Base-by-base conservation (phyloP, 1,140 invertebrate species). In the Pentalonia nigronervosa region DNA sequence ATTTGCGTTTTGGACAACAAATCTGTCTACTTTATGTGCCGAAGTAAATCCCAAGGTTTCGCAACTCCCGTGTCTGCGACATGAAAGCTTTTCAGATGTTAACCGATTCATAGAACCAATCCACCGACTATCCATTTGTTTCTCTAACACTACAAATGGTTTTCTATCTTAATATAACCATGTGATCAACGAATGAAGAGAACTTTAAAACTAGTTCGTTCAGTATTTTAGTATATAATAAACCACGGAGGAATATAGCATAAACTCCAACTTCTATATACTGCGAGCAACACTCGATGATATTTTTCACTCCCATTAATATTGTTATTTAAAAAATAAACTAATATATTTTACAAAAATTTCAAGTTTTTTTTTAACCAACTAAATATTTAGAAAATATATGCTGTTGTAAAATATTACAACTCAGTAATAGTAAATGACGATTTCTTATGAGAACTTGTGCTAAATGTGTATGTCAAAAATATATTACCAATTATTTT, bases 1-100 rank as follows among this genome's bases (percentile, higher is more conserved):
- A 92, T 92, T 89, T 92, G n/a, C 76, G 76, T 92, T 83, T 83
- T 50, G 76, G 91, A 83, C 76, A 17, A 8, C n/a, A 34, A 83
- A 50, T 48, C 76, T 92, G 76, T 45, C 67, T 83, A 92, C n/a
- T 56, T 56, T 56, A 53, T 89, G 34, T 25, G 9, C 34, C 21
- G 48, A 50, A 89, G n/a, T n/a, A 36, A 89, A 36, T 89, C 30
- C 30, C 84, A 14, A 87, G 11, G 25, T n/a, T 30, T 11, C 41
- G 41, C 25, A 11, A 45, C 41, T 30, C 41, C 45, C 9, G 21
- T 23, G 50, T n/a, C n/a, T 53, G 41, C 11, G 25, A 87, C 30
- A 9, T 87, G 41, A 87, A 87, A 87, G 41, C 83, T 41, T 84
- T 84, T 84, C 41, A 23, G 36, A 14, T 45, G 45, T 45, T 3